phyloP scores from a whole-genome alignment of 2,888 invertebrate species.

The Leptopilina myrica region DNA sequence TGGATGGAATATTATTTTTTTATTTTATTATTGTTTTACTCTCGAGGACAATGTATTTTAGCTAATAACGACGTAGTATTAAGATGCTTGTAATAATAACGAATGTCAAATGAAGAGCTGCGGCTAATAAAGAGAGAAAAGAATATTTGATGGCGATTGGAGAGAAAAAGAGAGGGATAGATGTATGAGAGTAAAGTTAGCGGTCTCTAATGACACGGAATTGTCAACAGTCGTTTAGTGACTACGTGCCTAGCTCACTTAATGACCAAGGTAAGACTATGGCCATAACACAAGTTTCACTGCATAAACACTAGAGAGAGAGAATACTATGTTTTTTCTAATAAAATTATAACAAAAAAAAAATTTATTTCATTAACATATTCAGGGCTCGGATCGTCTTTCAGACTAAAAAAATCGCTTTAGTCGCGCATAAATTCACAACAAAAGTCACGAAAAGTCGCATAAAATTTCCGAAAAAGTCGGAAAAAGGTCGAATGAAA shows the following conservation, averaged over 20 bases:
- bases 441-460: no score
- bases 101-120: slow-evolving; percentile 28
- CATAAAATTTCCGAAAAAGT: no score
- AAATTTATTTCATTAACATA: no score
- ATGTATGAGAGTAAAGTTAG: slow-evolving; percentile 47
- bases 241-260: slow-evolving; percentile 45
- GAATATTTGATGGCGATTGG: not conserved
- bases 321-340: slow-evolving; percentile 44
- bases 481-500: no score
- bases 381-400: no score
- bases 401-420: no score
- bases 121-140: not conserved
- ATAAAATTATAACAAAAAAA: not conserved
- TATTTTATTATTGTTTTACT: slow-evolving; percentile 4
- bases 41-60: slow-evolving; percentile 36
- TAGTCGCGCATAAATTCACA: no score
- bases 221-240: slow-evolving; percentile 44
- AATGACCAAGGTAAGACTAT: slow-evolving; percentile 43
- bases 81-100: slow-evolving; percentile 29
- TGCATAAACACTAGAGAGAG: slow-evolving; percentile 42
- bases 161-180: not conserved
- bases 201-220: slow-evolving; percentile 48
- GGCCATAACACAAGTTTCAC: slow-evolving; percentile 44
- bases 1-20: not conserved
- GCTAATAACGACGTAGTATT: slow-evolving; percentile 25